These are phyloP conservation scores for Corythoichthys intestinalis DNA, from an alignment of 2,113 vertebrate species.

Conservation along the genomic window DNA sequence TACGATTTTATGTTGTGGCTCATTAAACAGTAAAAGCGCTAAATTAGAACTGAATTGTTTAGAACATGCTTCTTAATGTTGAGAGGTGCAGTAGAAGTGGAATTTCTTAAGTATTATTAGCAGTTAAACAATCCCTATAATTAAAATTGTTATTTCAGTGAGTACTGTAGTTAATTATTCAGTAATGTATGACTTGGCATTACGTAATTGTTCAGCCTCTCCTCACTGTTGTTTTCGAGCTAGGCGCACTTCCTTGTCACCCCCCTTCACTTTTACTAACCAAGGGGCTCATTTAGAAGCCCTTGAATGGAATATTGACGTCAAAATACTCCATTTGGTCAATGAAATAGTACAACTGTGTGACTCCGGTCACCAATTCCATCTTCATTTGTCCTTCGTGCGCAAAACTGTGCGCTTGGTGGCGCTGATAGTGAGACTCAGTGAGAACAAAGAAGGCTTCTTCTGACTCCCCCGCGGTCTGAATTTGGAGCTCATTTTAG, in stretches of 20 bases:
- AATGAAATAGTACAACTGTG: neutral
- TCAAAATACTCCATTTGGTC: neutral
- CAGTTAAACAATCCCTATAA: neutral
- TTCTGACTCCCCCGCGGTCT: constrained; percentile 4
- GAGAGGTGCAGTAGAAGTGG: neutral
- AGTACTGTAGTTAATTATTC: neutral
- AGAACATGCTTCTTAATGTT: neutral
- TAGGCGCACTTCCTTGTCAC: constrained; percentile 67
- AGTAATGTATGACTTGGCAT: constrained; percentile 36
- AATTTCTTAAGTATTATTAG: neutral
- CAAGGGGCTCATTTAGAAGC: constrained; percentile 3
- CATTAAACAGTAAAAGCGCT: neutral
- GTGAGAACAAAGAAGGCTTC: constrained; percentile 68
- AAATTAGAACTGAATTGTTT: neutral
- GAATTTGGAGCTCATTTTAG: neutral
- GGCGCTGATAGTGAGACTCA: constrained; percentile 36
- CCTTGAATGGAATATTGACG: fast-evolving
- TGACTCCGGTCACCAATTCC: no score
- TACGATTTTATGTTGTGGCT: neutral
- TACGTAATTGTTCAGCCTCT: constrained; percentile 63
- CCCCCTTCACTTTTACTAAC: constrained; percentile 11
- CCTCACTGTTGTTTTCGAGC: constrained; percentile 37
- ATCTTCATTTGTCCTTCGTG: constrained; percentile 3
- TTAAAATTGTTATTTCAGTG: neutral
- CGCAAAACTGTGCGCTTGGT: constrained; percentile 36